Evolutionary conservation across 2,797 vertebrate genomes (phyloP).

Genomic region (Melanotaenia maccullochi): DNA sequence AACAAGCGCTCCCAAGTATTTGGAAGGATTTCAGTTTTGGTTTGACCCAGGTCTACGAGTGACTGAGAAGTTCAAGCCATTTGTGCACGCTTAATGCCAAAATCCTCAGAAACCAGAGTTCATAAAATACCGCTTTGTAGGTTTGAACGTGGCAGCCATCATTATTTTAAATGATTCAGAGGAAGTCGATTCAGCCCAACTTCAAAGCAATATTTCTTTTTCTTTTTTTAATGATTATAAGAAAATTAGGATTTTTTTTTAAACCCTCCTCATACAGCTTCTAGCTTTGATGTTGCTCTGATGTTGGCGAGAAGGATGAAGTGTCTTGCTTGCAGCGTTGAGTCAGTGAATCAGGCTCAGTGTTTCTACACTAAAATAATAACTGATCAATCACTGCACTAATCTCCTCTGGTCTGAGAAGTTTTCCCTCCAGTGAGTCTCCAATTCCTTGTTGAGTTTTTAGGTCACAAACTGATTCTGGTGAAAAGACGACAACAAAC

Average conservation of each 20-base stretch:
- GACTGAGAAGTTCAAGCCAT: constrained; percentile 67
- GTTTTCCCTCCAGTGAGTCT: constrained; percentile 36
- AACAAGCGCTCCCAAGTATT: constrained; percentile 66
- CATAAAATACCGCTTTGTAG: constrained; percentile 73
- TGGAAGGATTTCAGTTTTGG: constrained; percentile 76
- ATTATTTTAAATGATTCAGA: constrained; percentile 77
- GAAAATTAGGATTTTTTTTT: constrained; percentile 53
- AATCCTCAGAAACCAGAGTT: constrained; percentile 72
- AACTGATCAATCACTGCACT: constrained; percentile 18
- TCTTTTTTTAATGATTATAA: constrained; percentile 60
- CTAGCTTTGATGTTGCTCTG: constrained; percentile 62
- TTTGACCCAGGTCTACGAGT: constrained; percentile 73
- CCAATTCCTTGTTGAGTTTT: constrained; percentile 23
- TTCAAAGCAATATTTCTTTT: constrained; percentile 60
- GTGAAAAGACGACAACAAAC: constrained; percentile 17
- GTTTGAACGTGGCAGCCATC: constrained; percentile 78
- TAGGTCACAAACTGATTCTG: constrained; percentile 28
- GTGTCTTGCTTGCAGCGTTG: constrained; percentile 44
- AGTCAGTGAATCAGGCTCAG: constrained; percentile 32
- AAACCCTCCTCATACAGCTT: constrained; percentile 42
- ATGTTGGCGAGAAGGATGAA: constrained; percentile 38
- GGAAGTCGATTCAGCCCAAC: constrained; percentile 69
- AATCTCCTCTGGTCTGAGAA: constrained; percentile 31
- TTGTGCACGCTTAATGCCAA: constrained; percentile 64
- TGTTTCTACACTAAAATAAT: constrained; percentile 31